These are phyloP conservation scores for Meandrusa payeni DNA, from an alignment of 2,888 invertebrate species.

Conservation along the genomic window DNA sequence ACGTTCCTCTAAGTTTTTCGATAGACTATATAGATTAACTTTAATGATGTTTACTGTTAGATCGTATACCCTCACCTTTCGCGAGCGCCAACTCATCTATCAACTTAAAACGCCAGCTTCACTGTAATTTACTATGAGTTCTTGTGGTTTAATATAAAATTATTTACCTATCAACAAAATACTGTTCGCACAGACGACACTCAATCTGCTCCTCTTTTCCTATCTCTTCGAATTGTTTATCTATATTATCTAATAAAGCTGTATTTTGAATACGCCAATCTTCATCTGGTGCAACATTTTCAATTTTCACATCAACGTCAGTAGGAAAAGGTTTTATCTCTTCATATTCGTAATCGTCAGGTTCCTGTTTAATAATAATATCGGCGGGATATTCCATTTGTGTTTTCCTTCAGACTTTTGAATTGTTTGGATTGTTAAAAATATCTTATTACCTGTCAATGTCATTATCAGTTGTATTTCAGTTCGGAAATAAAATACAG, in stretches of 20 bases:
- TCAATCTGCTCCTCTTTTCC: background rate
- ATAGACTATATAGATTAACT: no score
- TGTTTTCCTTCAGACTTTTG: background rate
- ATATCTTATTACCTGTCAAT: no score
- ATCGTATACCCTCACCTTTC: no score
- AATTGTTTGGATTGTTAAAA: no score
- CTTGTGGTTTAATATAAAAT: no score
- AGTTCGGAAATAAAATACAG: no score
- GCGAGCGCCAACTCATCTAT: no score
- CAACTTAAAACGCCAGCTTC: no score
- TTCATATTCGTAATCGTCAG: background rate
- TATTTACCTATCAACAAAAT: slow-evolving; percentile 6
- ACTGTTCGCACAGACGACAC: slow-evolving; percentile 2
- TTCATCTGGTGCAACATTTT: slow-evolving; percentile 16
- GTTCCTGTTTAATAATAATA: slow-evolving; percentile 19
- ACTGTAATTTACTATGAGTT: no score
- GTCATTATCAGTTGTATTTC: no score
- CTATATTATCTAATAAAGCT: background rate
- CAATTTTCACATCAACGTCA: slow-evolving; percentile 30
- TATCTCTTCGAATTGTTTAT: background rate
- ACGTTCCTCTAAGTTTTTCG: no score
- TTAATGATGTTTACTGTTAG: no score
- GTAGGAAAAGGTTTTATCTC: slow-evolving; percentile 9
- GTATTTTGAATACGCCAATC: slow-evolving; percentile 20
- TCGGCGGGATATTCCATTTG: slow-evolving; percentile 6